Evolutionary conservation across 2,888 invertebrate species (phyloP).

Genomic region (Fragum fragum): DNA sequence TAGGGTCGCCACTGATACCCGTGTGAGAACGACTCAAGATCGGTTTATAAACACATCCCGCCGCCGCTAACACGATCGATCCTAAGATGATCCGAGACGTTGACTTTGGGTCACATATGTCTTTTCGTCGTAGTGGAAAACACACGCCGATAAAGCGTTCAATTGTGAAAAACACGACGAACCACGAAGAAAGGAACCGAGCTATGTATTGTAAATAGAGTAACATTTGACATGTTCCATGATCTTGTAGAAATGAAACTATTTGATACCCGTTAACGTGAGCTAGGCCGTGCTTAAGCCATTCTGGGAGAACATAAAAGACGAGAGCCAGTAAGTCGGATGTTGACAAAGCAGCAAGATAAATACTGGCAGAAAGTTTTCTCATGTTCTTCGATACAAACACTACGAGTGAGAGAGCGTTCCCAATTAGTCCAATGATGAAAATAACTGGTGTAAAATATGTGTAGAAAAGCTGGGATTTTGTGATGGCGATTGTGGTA

Average conservation of each 20-base stretch:
- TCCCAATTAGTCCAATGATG: slow-evolving; percentile 92
- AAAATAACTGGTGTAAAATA: slow-evolving; percentile 92
- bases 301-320: slow-evolving; percentile 87
- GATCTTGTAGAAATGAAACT: slow-evolving; percentile 77
- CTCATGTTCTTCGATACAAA: slow-evolving; percentile 92
- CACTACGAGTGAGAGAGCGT: slow-evolving; percentile 91
- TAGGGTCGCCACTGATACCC: slow-evolving; percentile 47
- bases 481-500: slow-evolving; percentile 30
- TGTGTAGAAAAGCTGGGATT: slow-evolving; percentile 85
- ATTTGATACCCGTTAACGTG: slow-evolving; percentile 64
- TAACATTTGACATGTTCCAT: slow-evolving; percentile 91
- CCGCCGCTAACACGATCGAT: slow-evolving; percentile 68
- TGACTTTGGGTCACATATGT: slow-evolving; percentile 78
- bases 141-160: slow-evolving; percentile 85
- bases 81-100: slow-evolving; percentile 76
- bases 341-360: slow-evolving; percentile 93
- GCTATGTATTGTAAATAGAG: slow-evolving; percentile 90
- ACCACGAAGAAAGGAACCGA: slow-evolving; percentile 84
- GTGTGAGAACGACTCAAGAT: slow-evolving; percentile 70
- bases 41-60: slow-evolving; percentile 79
- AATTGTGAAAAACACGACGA: slow-evolving; percentile 83
- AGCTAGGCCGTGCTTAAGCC: slow-evolving; percentile 81
- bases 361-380: slow-evolving; percentile 91
- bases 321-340: slow-evolving; percentile 91
- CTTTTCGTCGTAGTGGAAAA: slow-evolving; percentile 79